Evolutionary conservation across 2,888 invertebrate genomes (phyloP).

Genomic region (Eulithis testata): DNA sequence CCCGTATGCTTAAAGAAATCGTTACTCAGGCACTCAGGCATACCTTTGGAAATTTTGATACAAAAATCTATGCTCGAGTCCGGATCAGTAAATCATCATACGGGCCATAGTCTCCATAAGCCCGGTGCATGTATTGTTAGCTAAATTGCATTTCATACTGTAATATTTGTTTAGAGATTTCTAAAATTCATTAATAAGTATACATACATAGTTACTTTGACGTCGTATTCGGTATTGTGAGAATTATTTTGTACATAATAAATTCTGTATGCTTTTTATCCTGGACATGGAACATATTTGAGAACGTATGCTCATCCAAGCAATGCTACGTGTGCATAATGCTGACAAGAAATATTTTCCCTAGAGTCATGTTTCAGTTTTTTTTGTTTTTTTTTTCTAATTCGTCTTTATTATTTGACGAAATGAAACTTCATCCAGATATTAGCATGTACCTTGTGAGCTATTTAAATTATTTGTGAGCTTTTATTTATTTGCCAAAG

Average conservation of each 20-base stretch:
- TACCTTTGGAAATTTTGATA: no score
- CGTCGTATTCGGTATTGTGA: slow-evolving; percentile 55
- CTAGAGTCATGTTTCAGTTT: not conserved
- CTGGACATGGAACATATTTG: slow-evolving; percentile 47
- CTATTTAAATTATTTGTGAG: slow-evolving; percentile 27
- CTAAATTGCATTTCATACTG: slow-evolving; percentile 63
- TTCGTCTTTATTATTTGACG: slow-evolving; percentile 1
- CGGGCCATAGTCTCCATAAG: slow-evolving; percentile 32
- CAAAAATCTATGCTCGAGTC: no score
- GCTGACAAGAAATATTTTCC: slow-evolving; percentile 34
- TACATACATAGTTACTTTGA: slow-evolving; percentile 53
- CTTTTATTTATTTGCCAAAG: slow-evolving; percentile 33
- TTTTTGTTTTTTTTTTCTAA: slow-evolving; percentile 5
- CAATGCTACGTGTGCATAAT: slow-evolving; percentile 12
- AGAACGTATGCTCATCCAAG: slow-evolving; percentile 1
- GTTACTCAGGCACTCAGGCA: no score
- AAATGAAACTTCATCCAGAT: slow-evolving; percentile 2
- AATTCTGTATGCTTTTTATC: slow-evolving; percentile 54
- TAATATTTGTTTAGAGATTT: slow-evolving; percentile 64
- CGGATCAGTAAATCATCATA: no score
- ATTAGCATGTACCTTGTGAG: slow-evolving; percentile 24
- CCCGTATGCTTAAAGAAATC: no score
- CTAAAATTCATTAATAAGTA: slow-evolving; percentile 69
- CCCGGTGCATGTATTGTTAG: slow-evolving; percentile 66
- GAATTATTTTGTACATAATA: slow-evolving; percentile 54